These are phyloP conservation scores for Corythucha ciliata DNA, from an alignment of 2,888 invertebrate genomes.

Conservation along the genomic window DNA sequence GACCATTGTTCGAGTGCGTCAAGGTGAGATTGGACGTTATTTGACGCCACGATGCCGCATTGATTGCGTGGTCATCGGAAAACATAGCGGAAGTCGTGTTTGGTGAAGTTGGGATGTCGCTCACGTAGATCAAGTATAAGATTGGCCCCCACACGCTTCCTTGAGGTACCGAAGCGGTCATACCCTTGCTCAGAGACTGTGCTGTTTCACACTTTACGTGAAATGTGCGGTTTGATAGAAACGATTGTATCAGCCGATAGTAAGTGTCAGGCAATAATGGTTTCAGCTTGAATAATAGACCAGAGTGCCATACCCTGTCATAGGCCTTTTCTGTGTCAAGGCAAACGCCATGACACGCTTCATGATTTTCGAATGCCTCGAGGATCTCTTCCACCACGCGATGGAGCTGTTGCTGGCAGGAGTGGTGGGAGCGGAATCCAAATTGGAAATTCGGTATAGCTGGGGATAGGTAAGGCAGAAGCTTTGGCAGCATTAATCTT, in stretches of 20 bases:
- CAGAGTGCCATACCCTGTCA: no score
- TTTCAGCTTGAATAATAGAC: not conserved
- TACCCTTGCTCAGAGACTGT: not conserved
- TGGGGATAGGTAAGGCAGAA: not conserved
- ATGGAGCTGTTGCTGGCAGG: slow-evolving; percentile 5
- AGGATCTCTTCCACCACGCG: slow-evolving; percentile 8
- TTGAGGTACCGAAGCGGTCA: no score
- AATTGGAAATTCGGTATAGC: not conserved
- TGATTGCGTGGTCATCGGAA: not conserved
- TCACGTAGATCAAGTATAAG: not conserved
- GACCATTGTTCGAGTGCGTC: no score
- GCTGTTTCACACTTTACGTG: no score
- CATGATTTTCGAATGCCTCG: slow-evolving; percentile 7
- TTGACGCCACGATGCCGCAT: no score
- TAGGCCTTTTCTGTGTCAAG: not conserved
- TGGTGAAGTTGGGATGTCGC: not conserved
- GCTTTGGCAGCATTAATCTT: not conserved
- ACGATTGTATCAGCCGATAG: not conserved
- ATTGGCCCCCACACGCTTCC: not conserved
- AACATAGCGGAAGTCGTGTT: not conserved
- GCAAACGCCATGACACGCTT: slow-evolving; percentile 6
- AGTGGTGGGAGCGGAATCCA: slow-evolving; percentile 3
- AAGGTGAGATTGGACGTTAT: no score
- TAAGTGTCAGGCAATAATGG: not conserved
- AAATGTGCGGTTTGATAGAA: not conserved